These are phyloP conservation scores for Aromia moschata DNA, from an alignment of 2,888 invertebrate genomes.

Conservation along the genomic window DNA sequence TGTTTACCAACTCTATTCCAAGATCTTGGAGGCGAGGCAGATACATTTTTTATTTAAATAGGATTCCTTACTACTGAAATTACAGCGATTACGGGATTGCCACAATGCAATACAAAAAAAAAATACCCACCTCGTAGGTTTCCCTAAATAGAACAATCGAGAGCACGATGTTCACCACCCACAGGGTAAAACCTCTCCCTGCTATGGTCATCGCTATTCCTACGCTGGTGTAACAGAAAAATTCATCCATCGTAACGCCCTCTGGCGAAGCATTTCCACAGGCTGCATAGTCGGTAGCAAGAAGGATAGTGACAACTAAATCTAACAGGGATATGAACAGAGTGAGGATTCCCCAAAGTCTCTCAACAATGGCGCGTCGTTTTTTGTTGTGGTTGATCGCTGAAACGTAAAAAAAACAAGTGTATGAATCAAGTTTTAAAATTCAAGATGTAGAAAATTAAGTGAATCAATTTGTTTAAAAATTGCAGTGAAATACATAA, in stretches of 20 bases:
- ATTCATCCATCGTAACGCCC: not conserved
- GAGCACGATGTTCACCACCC: constrained; percentile 4
- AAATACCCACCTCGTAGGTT: too few species aligned
- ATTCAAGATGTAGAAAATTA: too few species aligned
- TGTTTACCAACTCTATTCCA: too few species aligned
- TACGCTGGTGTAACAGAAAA: not conserved
- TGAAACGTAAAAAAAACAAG: too few species aligned
- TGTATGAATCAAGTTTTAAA: too few species aligned
- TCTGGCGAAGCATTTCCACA: not conserved
- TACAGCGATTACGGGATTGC: too few species aligned
- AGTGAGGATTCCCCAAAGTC: constrained; percentile 5
- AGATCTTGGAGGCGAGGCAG: too few species aligned
- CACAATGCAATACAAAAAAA: too few species aligned
- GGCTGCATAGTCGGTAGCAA: constrained; percentile 4
- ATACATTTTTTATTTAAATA: too few species aligned
- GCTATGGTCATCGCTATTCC: constrained; percentile 10
- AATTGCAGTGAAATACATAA: too few species aligned
- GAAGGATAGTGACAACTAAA: not conserved
- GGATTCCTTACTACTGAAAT: too few species aligned
- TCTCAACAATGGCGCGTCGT: not conserved
- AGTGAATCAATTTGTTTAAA: too few species aligned
- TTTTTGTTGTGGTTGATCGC: constrained; percentile 8
- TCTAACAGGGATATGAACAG: constrained; percentile 5
- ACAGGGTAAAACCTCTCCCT: constrained; percentile 13
- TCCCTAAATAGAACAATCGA: not conserved